Evolutionary conservation across 1,140 invertebrate species (phyloP).

Genomic region (Subanguina moxae): DNA sequence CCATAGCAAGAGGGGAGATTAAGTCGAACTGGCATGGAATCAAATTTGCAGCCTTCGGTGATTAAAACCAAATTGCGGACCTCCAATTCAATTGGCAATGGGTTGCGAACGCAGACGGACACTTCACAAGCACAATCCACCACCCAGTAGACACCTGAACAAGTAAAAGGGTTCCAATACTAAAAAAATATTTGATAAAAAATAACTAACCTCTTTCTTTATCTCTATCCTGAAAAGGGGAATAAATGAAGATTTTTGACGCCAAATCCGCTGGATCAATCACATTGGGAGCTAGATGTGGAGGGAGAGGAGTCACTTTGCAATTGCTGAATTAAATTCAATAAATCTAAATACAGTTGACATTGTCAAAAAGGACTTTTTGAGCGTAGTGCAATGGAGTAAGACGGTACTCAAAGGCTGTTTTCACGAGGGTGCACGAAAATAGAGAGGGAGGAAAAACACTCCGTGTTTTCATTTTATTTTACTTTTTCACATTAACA

Average conservation of each 20-base stretch:
- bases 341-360: not conserved
- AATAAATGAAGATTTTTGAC: conserved; percentile 56
- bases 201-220: conserved; percentile 36
- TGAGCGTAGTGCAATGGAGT: no score
- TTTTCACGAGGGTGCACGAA: no score
- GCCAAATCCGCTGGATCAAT: conserved; percentile 19
- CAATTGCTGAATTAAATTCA: conserved; percentile 40
- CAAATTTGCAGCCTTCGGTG: conserved; percentile 47
- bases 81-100: conserved; percentile 48
- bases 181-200: conserved; percentile 2
- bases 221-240: conserved; percentile 52
- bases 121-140: conserved; percentile 51
- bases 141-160: conserved; percentile 51
- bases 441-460: no score
- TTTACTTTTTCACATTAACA: no score
- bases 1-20: conserved; percentile 43
- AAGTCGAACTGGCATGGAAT: conserved; percentile 43
- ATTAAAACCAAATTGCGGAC: conserved; percentile 46
- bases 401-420: no score
- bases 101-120: conserved; percentile 50
- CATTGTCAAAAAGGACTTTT: not conserved
- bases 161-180: not conserved
- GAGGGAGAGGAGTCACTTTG: conserved; percentile 40
- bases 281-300: conserved; percentile 51
- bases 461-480: no score